phyloP scores from a whole-genome alignment of 2,888 invertebrate genomes.

The Hydraecia micacea region DNA sequence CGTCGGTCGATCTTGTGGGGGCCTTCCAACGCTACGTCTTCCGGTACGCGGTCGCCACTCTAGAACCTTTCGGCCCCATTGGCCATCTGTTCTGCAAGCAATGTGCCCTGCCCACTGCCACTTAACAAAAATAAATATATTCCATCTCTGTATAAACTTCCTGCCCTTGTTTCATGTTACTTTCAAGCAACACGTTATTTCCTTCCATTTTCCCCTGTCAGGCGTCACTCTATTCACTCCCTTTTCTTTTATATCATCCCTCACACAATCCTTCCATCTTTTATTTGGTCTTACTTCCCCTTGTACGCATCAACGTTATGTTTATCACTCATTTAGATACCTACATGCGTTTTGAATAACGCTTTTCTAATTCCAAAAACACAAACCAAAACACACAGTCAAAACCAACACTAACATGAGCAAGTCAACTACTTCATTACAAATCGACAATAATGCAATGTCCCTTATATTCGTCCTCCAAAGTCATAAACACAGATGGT shows the following conservation, averaged over 20 bases:
- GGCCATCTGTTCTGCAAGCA: too few relatives aligned
- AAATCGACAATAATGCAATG: conserved; percentile 21
- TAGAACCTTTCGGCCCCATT: too few relatives aligned
- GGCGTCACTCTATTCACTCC: not conserved
- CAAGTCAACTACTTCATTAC: not conserved
- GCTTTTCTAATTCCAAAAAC: not conserved
- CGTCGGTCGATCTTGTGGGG: too few relatives aligned
- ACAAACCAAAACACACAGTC: not conserved
- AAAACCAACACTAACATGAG: not conserved
- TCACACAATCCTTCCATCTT: not conserved
- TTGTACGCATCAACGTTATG: not conserved
- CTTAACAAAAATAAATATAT: not conserved
- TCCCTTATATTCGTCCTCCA: conserved; percentile 4
- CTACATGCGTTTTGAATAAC: too few relatives aligned
- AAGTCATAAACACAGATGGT: conserved; percentile 25
- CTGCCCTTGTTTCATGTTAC: not conserved
- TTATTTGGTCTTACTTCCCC: not conserved
- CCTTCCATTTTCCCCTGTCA: not conserved
- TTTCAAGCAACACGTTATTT: not conserved
- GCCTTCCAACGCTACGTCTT: too few relatives aligned
- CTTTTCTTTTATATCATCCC: not conserved
- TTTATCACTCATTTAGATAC: not conserved
- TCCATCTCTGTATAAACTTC: not conserved
- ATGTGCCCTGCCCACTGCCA: too few relatives aligned
- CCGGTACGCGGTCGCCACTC: too few relatives aligned